Base-by-base conservation (phyloP, 2,888 invertebrate genomes). In the Dyspetes luteomarginatus region DNA sequence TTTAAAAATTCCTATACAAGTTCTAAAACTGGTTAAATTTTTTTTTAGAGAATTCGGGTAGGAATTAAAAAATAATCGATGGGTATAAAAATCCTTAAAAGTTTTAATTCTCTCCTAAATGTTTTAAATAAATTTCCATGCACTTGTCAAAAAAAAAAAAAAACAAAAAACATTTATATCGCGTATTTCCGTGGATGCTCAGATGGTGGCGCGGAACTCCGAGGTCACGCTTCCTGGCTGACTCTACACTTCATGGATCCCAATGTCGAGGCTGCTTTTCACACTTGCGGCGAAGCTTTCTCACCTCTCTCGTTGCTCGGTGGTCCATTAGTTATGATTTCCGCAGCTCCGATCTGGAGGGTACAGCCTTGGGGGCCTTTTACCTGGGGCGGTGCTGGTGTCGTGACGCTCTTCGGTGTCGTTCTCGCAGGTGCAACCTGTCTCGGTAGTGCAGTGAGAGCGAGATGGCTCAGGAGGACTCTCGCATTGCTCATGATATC, bases 241-340 rank as follows among this genome's bases (percentile, higher is more conserved):
- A 94, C 94, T 41, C 91, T 96, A 73, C 93, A 94, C 81, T 97
- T 97, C 92, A 94, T 94, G 83, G 95, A 95, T 86, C 92, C 93
- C 0, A 93, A 94, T 72, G 93, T 95, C 84, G 97, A 97, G 90
- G 93, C 93, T 72, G 94, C 94, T 58, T 97, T 96, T 89, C 94
- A 94, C 65, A 92, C 93, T 30, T 94, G 95, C 84, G 93, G 94
- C 22, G 95, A 95, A 87, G 94, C 95, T 0, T 95, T 94, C 86
- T 95, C 95, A 17, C 95, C 94, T 17, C 90, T 95, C 24, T 95
- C 95, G 0, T 88, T 95, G 52, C 90, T 95, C 73, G 95, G 95
- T 60, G 94, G 95, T 69, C 92, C 95, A n/a, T 88, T 95, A 81
- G 95, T 95, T 48, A 93, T 95, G 88, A 88, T 94, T 74, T 93